phyloP scores from a whole-genome alignment of 2,797 vertebrate genomes.

The Acanthiza pusilla region DNA sequence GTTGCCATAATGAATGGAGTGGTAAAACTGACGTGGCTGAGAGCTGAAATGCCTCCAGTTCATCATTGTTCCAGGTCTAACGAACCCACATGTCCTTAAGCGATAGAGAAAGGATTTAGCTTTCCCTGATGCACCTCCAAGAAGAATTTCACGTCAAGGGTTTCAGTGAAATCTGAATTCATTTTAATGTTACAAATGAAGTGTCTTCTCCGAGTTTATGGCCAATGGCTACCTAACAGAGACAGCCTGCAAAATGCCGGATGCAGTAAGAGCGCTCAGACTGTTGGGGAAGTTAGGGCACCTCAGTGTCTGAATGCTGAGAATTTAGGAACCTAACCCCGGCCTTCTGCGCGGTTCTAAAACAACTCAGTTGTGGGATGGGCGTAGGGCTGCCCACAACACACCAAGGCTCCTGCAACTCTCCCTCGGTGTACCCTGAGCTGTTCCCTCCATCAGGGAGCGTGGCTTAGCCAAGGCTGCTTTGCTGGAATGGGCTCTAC shows the following conservation, averaged over 20 bases:
- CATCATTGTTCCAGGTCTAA: neutral
- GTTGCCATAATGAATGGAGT: neutral
- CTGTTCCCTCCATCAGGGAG: neutral
- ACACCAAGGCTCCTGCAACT: neutral
- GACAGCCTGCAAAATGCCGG: neutral
- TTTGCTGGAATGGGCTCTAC: neutral
- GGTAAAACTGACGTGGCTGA: neutral
- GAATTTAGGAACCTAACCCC: neutral
- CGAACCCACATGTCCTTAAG: neutral
- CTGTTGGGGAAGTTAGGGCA: neutral
- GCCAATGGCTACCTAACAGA: neutral
- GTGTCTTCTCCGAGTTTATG: neutral
- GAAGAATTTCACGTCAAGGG: neutral
- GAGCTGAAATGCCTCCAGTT: neutral
- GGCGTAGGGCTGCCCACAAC: neutral
- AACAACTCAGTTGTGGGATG: neutral
- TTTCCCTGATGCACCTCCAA: neutral
- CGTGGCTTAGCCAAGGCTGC: neutral
- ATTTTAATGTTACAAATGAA: neutral
- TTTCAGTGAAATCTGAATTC: neutral
- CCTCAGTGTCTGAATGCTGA: neutral
- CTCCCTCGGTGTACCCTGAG: neutral
- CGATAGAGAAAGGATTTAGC: neutral
- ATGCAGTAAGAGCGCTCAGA: accelerated
- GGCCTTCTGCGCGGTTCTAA: neutral